Conservation (phyloP, 2,113 vertebrate species). For the Ameiurus melas region DNA sequence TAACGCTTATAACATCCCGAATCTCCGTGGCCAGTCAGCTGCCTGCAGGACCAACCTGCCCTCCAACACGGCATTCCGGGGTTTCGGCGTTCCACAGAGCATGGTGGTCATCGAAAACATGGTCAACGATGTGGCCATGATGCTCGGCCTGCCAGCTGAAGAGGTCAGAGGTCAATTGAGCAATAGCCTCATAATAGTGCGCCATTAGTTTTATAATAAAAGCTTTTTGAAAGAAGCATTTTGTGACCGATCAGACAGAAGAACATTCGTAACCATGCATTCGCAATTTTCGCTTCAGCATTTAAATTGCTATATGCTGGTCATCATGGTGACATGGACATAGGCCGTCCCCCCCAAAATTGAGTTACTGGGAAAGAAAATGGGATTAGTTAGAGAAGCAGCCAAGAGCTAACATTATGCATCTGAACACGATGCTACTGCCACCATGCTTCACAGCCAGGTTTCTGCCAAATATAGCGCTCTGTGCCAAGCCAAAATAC, state of each 20-base stretch:
- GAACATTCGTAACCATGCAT: neutral
- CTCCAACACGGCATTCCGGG: conserved; percentile 83
- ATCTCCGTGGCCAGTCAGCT: conserved; percentile 67
- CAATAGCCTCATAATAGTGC: neutral
- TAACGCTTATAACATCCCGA: conserved; percentile 78
- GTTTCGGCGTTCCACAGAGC: conserved; percentile 81
- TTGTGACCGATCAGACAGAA: neutral
- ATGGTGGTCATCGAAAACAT: conserved; percentile 75
- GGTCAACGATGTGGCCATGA: conserved; percentile 75
- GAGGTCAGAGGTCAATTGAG: conserved; percentile 62
- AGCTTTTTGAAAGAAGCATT: neutral
- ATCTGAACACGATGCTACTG: neutral
- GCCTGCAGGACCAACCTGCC: conserved; percentile 84
- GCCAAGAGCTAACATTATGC: neutral
- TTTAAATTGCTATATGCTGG: neutral
- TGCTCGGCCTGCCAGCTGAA: conserved; percentile 69
- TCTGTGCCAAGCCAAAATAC: neutral
- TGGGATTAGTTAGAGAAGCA: neutral
- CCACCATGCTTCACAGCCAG: neutral
- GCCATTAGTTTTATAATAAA: neutral
- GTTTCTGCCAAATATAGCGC: neutral
- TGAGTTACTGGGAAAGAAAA: no score
- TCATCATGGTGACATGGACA: neutral
- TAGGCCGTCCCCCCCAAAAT: no score
- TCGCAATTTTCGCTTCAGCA: neutral